Base-by-base conservation (phyloP, 1,140 invertebrate genomes). In the Rhyzopertha dominica region DNA sequence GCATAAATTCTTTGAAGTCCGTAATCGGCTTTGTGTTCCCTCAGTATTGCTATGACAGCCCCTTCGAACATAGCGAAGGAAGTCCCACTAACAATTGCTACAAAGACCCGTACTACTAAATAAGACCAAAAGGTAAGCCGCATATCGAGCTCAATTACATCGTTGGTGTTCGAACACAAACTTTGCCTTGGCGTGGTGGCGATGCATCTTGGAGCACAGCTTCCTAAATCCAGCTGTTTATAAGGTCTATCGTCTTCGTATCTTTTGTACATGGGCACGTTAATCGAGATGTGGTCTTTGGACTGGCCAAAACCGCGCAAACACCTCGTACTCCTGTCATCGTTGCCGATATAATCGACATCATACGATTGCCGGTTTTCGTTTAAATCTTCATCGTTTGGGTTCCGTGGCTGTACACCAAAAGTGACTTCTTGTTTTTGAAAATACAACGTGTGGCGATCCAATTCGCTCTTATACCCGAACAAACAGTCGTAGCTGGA, bases 11-110 rank as follows among this genome's bases (percentile, higher is more conserved):
- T 72, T 67, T 89, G 85, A 24, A 88, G 66, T 0, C 86, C 87
- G 52, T 88, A 88, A 68, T 88, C 85, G 1, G 83, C 85, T 38
- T 80, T 79, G 54, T 87, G 82, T 55, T 86, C 81, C 30, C 84
- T 73, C 17, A 88, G 68, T 54, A 88, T 83, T 2, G 84, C 83
- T 26, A 89, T 81, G 1, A 86, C 83, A 10, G 86, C 86, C 7
- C 86, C 85, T 68, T 89, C 86, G 57, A 89, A 86, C 80, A 90
- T 85, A 4, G 84, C 82, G 55, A 84, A 85, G 1, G 81, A 78
- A 4, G 84, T 87, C 0, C 84, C 84, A 40, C 82, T 74, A 34
- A 82, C 77, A 23, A 81, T 79, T 14, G 82, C 80, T 30, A 87
- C 79, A 47, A 87, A 78, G 3, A 87, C 79, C 37, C 86, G 72